Evolutionary conservation across 2,888 invertebrate genomes (phyloP).

Genomic region (Acrocyrtus sp.): DNA sequence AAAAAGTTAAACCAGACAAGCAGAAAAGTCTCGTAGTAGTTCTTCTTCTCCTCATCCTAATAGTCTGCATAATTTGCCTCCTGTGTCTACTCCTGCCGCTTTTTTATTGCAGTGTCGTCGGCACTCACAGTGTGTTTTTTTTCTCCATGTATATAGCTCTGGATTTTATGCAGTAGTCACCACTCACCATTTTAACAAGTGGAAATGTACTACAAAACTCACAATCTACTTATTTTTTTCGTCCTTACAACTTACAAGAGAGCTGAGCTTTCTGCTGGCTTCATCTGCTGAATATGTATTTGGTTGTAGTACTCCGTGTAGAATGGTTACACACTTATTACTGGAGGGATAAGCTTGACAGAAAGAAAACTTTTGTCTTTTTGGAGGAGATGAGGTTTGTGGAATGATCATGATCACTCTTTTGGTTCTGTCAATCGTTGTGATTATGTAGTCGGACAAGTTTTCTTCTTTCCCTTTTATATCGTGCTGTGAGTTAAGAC

Average conservation of each 20-base stretch:
- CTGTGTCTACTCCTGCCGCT: slow-evolving; percentile 57
- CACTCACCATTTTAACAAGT: too few relatives aligned
- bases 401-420: slow-evolving; percentile 18
- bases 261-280: too few relatives aligned
- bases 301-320: too few relatives aligned
- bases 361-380: slow-evolving; percentile 10
- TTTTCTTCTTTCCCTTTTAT: slow-evolving; percentile 12
- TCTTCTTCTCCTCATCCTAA: slow-evolving; percentile 37
- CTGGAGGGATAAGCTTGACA: too few relatives aligned
- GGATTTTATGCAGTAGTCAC: neutral
- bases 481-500: neutral
- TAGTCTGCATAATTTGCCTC: slow-evolving; percentile 61
- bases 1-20: slow-evolving; percentile 5
- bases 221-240: too few relatives aligned
- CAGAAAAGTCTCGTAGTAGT: too few relatives aligned
- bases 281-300: too few relatives aligned
- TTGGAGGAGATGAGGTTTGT: too few relatives aligned
- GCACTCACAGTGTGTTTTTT: neutral
- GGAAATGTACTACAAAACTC: neutral
- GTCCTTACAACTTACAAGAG: too few relatives aligned
- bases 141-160: too few relatives aligned
- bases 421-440: slow-evolving; percentile 39
- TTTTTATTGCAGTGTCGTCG: slow-evolving; percentile 53
- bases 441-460: slow-evolving; percentile 12
- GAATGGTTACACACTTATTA: too few relatives aligned